phyloP scores from a whole-genome alignment of 2,113 vertebrate genomes.

The Lophochroa leadbeateri region DNA sequence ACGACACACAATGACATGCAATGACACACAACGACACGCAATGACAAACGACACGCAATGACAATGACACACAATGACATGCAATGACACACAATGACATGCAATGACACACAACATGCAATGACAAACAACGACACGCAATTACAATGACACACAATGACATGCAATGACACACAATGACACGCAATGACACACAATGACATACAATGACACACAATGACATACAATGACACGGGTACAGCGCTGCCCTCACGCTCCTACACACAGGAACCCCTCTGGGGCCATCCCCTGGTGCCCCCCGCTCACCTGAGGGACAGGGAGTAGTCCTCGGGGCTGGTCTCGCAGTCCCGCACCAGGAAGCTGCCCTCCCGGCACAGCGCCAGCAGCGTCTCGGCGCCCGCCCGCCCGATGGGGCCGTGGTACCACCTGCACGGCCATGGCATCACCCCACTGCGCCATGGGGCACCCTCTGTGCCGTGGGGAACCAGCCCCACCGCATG shows the following conservation, averaged over 20 bases:
- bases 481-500: neutral
- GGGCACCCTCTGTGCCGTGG: accelerated
- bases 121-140: too few relatives aligned
- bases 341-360: slow-evolving; percentile 92
- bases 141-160: too few relatives aligned
- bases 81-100: too few relatives aligned
- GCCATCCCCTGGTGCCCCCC: accelerated
- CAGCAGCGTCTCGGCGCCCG: slow-evolving; percentile 85
- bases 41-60: too few relatives aligned
- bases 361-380: slow-evolving; percentile 92
- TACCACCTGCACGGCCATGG: slow-evolving; percentile 82
- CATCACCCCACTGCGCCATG: neutral
- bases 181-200: accelerated
- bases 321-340: slow-evolving; percentile 86
- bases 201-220: too few relatives aligned
- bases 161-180: accelerated
- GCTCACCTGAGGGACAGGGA: slow-evolving; percentile 87
- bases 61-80: too few relatives aligned
- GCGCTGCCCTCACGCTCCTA: neutral
- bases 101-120: too few relatives aligned
- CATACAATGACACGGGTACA: too few relatives aligned
- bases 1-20: too few relatives aligned
- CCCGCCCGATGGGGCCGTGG: slow-evolving; percentile 86
- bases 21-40: accelerated
- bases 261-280: accelerated